phyloP scores from a whole-genome alignment of 2,113 vertebrate species.

The Tachycineta bicolor region DNA sequence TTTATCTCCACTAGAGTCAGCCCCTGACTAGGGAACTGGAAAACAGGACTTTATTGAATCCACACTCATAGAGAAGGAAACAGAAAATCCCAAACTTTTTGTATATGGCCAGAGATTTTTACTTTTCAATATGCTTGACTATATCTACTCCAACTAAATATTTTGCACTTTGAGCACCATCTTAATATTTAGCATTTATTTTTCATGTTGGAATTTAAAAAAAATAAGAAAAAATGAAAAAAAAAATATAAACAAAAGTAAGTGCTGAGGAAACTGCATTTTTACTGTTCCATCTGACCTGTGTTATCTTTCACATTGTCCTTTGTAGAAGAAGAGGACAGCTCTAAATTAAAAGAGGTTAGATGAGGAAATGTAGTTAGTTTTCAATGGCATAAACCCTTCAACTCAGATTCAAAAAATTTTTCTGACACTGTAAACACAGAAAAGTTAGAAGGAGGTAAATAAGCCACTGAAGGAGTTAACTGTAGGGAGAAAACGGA shows the following conservation, averaged over 20 bases:
- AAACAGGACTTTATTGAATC: neutral
- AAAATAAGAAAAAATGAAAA: neutral
- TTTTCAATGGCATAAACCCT: neutral
- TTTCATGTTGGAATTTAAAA: neutral
- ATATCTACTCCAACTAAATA: neutral
- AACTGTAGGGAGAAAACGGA: neutral
- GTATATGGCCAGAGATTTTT: neutral
- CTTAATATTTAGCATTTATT: neutral
- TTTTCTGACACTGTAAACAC: neutral
- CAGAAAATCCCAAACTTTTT: neutral
- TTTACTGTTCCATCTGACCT: neutral
- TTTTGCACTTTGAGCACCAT: rapidly evolving
- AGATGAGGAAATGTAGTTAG: neutral
- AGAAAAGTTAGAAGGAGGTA: neutral
- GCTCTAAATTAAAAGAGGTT: neutral
- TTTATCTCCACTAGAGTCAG: neutral
- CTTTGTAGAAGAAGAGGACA: neutral
- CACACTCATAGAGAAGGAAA: neutral
- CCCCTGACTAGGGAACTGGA: rapidly evolving
- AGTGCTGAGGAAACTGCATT: neutral
- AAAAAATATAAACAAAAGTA: neutral
- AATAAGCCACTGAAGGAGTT: neutral
- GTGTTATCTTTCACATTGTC: neutral
- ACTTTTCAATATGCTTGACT: neutral
- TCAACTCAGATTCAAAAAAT: neutral